Evolutionary conservation across 2,797 vertebrate species (phyloP).

Genomic region (Etheostoma nigrum): DNA sequence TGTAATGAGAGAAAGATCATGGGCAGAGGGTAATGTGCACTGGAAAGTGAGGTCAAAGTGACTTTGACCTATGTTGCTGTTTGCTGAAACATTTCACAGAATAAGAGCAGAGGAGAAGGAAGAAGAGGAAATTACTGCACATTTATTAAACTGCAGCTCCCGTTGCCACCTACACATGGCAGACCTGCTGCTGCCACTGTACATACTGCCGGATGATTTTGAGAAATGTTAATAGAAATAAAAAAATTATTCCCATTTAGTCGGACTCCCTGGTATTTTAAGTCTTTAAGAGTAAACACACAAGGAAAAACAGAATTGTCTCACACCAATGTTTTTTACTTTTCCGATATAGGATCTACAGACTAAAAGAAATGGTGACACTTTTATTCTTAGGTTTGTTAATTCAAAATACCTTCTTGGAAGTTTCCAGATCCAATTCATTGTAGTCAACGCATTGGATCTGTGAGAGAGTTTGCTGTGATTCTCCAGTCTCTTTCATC

Average conservation of each 20-base stretch:
- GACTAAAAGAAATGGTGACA: too few species aligned
- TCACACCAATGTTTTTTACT: too few species aligned
- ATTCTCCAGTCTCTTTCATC: neutral
- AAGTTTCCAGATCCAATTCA: too few species aligned
- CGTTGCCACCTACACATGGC: neutral
- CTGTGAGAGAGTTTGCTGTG: neutral
- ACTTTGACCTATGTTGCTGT: conserved; percentile 20
- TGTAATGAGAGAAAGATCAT: conserved; percentile 6
- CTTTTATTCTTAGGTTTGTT: too few species aligned
- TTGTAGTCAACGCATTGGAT: neutral
- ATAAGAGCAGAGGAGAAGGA: neutral
- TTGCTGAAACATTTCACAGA: conserved; percentile 23
- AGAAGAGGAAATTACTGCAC: neutral
- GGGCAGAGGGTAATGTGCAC: conserved; percentile 4
- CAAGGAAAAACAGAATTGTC: too few species aligned
- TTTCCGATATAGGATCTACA: too few species aligned
- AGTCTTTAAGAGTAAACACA: too few species aligned
- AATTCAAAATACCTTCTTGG: too few species aligned
- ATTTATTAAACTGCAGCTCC: conserved; percentile 18
- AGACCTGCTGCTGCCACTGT: neutral
- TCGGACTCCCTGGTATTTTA: too few species aligned
- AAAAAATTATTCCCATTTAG: too few species aligned
- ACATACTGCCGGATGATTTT: neutral
- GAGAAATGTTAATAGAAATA: neutral
- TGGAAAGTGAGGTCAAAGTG: conserved; percentile 15